These are phyloP conservation scores for Heliothis virescens DNA, from an alignment of 1,140 invertebrate genomes.

Conservation along the genomic window DNA sequence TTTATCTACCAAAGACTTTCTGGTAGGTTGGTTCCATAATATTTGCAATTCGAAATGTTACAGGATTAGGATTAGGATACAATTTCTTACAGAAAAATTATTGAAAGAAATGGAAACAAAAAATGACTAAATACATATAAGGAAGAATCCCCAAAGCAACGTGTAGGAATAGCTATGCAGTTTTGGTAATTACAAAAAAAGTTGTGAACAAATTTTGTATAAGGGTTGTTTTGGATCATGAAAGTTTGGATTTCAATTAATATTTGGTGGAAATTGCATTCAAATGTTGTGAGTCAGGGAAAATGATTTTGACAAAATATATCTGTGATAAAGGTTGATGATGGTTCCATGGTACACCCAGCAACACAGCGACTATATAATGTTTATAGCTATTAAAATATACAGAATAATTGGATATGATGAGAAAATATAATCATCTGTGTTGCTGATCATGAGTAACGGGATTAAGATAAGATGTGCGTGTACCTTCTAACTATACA, in stretches of 20 bases:
- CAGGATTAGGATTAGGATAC: no score
- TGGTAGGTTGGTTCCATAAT: no score
- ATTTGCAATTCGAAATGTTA: no score
- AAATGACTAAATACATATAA: no score
- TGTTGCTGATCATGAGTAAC: conserved; percentile 44
- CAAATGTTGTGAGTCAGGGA: conserved; percentile 36
- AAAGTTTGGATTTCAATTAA: conserved; percentile 32
- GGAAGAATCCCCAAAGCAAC: no score
- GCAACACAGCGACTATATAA: conserved; percentile 38
- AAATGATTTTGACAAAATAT: conserved; percentile 47
- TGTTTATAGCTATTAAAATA: conserved; percentile 43
- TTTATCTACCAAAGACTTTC: no score
- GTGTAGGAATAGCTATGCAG: no score
- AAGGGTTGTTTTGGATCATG: conserved; percentile 42
- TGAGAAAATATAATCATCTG: conserved; percentile 34
- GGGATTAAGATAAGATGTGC: conserved; percentile 33
- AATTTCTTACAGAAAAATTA: no score
- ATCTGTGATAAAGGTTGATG: conserved; percentile 59
- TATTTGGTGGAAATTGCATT: conserved; percentile 30
- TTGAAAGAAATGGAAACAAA: no score
- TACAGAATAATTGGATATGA: conserved; percentile 36
- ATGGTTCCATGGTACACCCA: conserved; percentile 45
- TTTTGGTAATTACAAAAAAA: no score
- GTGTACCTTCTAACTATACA: conserved; percentile 42
- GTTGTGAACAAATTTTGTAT: no score